Conservation (phyloP, 37 sponge, comb jelly and placozoan genomes). For the Aplysina aerophoba region DNA sequence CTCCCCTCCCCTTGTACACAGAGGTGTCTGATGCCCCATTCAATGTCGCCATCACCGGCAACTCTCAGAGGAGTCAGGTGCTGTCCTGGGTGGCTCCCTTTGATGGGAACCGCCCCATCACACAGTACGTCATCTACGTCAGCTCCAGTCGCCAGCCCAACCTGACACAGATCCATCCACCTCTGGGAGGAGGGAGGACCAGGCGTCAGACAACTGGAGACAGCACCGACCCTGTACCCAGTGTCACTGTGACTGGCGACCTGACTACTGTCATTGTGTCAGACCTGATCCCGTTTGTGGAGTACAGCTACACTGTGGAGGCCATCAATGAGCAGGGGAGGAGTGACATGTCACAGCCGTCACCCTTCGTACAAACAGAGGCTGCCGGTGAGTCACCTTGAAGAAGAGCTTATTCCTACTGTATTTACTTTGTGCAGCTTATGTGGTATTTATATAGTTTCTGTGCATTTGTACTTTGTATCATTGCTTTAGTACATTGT, state of each 20-base stretch:
- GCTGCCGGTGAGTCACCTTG: slow-evolving; percentile 40
- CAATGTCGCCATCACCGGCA: slow-evolving; percentile 1
- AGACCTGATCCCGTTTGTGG: slow-evolving; percentile 54
- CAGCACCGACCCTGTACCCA: background rate
- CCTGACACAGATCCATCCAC: background rate
- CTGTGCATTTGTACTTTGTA: too few species aligned
- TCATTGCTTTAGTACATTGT: too few species aligned
- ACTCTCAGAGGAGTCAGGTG: slow-evolving; percentile 33
- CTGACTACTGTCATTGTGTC: slow-evolving; percentile 1
- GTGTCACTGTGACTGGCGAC: too few species aligned
- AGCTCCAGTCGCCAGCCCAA: background rate
- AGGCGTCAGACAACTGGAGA: too few species aligned
- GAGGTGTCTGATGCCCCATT: slow-evolving; percentile 66
- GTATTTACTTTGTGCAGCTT: too few species aligned
- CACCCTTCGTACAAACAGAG: slow-evolving; percentile 36
- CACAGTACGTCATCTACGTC: slow-evolving; percentile 28
- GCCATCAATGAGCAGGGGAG: slow-evolving; percentile 63
- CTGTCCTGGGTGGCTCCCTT: slow-evolving; percentile 61
- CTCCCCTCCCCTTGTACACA: slow-evolving; percentile 20
- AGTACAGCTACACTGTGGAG: slow-evolving; percentile 54
- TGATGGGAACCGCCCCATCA: slow-evolving; percentile 63
- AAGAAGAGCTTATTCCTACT: too few species aligned
- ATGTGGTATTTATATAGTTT: background rate
- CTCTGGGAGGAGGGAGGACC: background rate
- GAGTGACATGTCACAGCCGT: slow-evolving; percentile 34